A percentile compares a stretch with the other conserved stretches of the same genome.
Conservation (phyloP, 2,113 vertebrate genomes). For the Axis porcinus region DNA sequence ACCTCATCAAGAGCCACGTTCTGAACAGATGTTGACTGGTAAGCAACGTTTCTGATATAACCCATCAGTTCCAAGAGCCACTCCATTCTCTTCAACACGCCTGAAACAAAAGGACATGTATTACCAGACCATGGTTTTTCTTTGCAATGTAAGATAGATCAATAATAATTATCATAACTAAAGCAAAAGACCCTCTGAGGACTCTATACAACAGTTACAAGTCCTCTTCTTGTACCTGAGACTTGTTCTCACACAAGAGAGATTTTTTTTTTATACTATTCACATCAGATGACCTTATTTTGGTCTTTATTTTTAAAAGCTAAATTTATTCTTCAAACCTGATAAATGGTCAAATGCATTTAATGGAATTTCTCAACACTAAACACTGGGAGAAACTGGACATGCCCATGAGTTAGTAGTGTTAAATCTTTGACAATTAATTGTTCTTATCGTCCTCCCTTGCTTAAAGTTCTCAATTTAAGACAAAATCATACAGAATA, state of each 20-base stretch:
- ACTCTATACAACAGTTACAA: neutral
- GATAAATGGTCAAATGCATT: neutral
- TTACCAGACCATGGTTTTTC: slow-evolving; percentile 1
- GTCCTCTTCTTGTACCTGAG: neutral
- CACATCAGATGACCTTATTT: neutral
- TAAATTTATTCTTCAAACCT: slow-evolving; percentile 11
- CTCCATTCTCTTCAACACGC: slow-evolving; percentile 89
- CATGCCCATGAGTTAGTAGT: neutral
- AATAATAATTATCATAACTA: neutral
- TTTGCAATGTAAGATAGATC: slow-evolving; percentile 30
- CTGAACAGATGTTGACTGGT: slow-evolving; percentile 75
- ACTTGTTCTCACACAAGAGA: neutral
- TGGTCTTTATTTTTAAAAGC: neutral
- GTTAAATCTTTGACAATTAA: neutral
- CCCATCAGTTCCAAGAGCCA: slow-evolving; percentile 97
- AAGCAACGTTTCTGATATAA: slow-evolving; percentile 86
- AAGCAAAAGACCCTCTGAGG: neutral
- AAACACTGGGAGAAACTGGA: neutral
- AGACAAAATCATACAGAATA: neutral
- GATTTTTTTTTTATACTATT: neutral
- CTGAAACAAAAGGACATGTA: slow-evolving; percentile 73
- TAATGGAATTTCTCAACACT: neutral
- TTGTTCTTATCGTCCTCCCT: slow-evolving; percentile 17
- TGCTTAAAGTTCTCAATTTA: neutral
- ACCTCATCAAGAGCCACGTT: slow-evolving; percentile 84